Evolutionary conservation across 2,888 invertebrate species (phyloP), one percentile per base, ranked within the genome.

Genomic region (Globia sparganii): DNA sequence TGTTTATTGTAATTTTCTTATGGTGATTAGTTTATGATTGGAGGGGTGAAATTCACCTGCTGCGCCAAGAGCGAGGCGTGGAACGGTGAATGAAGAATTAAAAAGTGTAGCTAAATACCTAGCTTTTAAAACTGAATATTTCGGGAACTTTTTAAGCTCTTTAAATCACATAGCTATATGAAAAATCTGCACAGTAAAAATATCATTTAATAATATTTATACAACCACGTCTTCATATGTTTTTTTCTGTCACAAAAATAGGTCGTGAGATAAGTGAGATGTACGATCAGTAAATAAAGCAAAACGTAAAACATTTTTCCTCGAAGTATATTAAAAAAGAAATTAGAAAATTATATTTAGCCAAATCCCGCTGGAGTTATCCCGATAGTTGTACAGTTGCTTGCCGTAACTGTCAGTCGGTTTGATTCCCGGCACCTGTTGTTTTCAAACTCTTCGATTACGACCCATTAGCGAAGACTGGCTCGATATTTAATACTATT

Each of bases 361-460:
- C 90, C 88, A 92, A 84, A 84, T 84, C 87, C 85, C 80, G 61
- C 91, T 90, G 89, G 80, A 89, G 81, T 72, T 83, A 86, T 87
- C 80, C 86, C 88, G 83, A 90, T 88, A 89, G 87, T 88, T 86
- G 80, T 88, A 91, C 96, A 96, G 94, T 93, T 96, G 96, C 85
- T 86, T 67, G 90, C 80, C 90, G 93, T 96, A 88, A 94, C 93
- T 94, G 95, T 94, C 95, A 85, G 89, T 86, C 90, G 93, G 94
- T 96, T 96, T 96, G 96, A 96, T 94, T 94, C 95, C 92, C 87
- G 88, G 74, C 96, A 96, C 96, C 96, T 96, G 96, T 94, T 96
- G 95, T 95, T 94, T 94, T 94, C 92, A 89, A 93, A 93, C 92
- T 92, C 94, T 94, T 95, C 96, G 94, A 96, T 95, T 94, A 94